phyloP scores from a whole-genome alignment of 2,888 invertebrate species.

The Macrosiphum euphorbiae region DNA sequence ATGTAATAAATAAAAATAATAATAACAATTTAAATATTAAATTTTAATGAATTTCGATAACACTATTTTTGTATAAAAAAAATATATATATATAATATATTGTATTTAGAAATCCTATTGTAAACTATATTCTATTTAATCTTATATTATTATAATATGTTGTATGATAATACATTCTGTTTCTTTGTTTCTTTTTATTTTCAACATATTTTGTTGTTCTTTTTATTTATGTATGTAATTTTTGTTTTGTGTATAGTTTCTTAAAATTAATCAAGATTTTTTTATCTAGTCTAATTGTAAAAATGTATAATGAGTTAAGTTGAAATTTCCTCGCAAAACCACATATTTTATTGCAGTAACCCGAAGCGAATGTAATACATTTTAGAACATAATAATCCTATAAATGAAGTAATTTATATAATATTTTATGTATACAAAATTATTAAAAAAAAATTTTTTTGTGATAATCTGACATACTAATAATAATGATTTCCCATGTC shows the following conservation, averaged over 20 bases:
- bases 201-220: background rate
- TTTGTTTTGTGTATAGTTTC: constrained; percentile 30
- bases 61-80: constrained; percentile 55
- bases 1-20: background rate
- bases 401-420: background rate
- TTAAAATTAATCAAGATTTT: constrained; percentile 8
- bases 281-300: constrained; percentile 30
- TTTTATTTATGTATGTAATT: background rate
- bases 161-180: background rate
- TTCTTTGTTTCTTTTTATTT: constrained; percentile 11
- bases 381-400: background rate
- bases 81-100: background rate
- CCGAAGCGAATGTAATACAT: background rate
- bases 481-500: background rate
- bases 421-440: background rate
- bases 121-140: constrained; percentile 27
- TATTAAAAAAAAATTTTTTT: background rate
- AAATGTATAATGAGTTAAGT: background rate
- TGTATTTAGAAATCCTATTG: constrained; percentile 36
- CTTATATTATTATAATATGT: background rate
- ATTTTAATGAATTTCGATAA: constrained; percentile 2
- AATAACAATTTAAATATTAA: background rate
- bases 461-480: background rate
- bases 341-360: background rate
- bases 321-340: background rate